Evolutionary conservation across 2,888 invertebrate species (phyloP), one percentile per base, ranked within the genome.

Genomic region (Linyphia triangularis): DNA sequence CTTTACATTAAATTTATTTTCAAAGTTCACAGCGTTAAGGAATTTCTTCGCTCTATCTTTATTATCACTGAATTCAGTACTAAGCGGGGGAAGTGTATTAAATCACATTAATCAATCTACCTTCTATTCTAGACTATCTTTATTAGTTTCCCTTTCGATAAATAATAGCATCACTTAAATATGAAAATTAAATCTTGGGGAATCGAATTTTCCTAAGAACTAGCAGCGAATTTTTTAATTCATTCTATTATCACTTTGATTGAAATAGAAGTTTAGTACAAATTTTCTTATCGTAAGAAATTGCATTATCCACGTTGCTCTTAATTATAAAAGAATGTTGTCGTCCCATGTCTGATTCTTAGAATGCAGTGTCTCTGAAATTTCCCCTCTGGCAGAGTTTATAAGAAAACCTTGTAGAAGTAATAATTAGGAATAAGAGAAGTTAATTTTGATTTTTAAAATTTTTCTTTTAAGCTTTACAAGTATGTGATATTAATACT

Each of bases 201-300:
- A 69, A 59, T 81, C 81, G 33, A 70, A 81, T 81, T 81, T 81
- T 67, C 57, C 70, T 70, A 81, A 59, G 69, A 51, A 43, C 7
- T 19, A n/a, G n/a, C 33, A 43, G 30, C 19, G 37, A 81, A 81
- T 69, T 59, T 51, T 79, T 33, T 67, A 67, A 79, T 79, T 69
- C 67, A 59, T 30, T 33, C 59, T 33, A 26, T 81, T 37, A 70
- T 37, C n/a, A 3, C 51, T 51, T 5, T 1, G n/a, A n/a, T 13
- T n/a, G 51, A 37, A 24, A n/a, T 26, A 67, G 51, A 59, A 79
- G 51, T 1, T 51, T 51, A 40, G 40, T 40, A 16, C 16, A 16
- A 40, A 9, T 13, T 9, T 16, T 3, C 3, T 40, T 40, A n/a
- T 16, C n/a, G 28, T 43, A n/a, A 2, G 26, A 70, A 43, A 70